Evolutionary conservation across 2,888 invertebrate species (phyloP), one percentile per base, ranked within the genome.

Genomic region (Agriopis aurantiaria): DNA sequence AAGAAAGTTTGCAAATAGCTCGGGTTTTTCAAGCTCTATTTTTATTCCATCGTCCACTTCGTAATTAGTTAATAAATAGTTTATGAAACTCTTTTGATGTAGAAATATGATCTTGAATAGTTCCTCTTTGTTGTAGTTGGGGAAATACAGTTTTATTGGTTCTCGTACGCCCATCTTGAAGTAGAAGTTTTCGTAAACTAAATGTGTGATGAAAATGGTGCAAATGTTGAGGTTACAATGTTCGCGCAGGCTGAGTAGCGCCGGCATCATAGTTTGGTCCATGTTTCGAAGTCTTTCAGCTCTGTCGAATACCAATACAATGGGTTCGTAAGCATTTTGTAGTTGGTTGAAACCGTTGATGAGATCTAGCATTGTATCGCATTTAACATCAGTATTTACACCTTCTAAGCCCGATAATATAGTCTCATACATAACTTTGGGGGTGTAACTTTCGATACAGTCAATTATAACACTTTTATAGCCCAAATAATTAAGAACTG

Each of bases 171-270:
- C 97, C 71, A 96, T 96, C 85, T 96, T 97, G 59, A 95, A 94
- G 78, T 96, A 95, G 84, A 96, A 98, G 85, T 98, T 98, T 80
- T 98, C 97, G 88, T 97, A 97, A 8, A 96, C 95, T 67, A 98
- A 94, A 85, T 97, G 96, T 0, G 97, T 97, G 46, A 98, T 88
- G 55, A 98, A 95, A 69, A 98, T 92, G 1, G 97, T 96, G 78
- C 97, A 97, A 49, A 98, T 91, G 81, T 97, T 96, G 7, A 96
- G 86, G 59, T 85, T 94, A 55, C 96, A 96, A 41, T 98, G 90
- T 89, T 98, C 97, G 77, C 96, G 96, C 0, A 99, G 89, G 61
- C 96, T 95, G 64, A 97, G 86, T 74, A 98, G 95, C 4, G 96
- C 95, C 51, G 97, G 96, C 71, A 98, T 91, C 73, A 98, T 92